These are phyloP conservation scores for Meiosimyza decipiens DNA, from an alignment of 2,888 invertebrate species.

Conservation along the genomic window DNA sequence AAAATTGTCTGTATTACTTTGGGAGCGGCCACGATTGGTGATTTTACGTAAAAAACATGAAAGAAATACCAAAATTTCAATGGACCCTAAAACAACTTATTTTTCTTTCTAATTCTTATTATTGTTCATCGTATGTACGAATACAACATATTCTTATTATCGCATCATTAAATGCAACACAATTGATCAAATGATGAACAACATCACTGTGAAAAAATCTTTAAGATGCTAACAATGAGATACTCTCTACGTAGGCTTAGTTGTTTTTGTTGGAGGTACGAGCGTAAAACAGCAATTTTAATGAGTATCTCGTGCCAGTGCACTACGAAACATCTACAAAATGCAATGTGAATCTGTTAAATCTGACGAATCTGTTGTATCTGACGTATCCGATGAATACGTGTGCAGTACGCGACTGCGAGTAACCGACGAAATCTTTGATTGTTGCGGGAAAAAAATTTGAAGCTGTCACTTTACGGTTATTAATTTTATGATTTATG, in stretches of 20 bases:
- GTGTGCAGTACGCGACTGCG: slow-evolving; percentile 3
- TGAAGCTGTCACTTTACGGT: slow-evolving; percentile 64
- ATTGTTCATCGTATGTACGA: background rate
- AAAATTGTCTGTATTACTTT: too few species aligned
- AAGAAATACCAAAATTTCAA: slow-evolving; percentile 35
- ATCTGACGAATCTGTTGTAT: slow-evolving; percentile 8
- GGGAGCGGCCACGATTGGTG: slow-evolving; percentile 32
- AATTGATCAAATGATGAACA: background rate
- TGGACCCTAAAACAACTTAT: slow-evolving; percentile 24
- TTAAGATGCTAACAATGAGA: background rate
- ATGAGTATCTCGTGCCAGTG: slow-evolving; percentile 26
- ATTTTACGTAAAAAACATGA: slow-evolving; percentile 28
- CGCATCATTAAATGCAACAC: background rate
- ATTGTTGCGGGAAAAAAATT: slow-evolving; percentile 46
- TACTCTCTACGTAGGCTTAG: too few species aligned
- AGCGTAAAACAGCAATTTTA: background rate
- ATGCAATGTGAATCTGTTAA: background rate
- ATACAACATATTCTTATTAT: background rate
- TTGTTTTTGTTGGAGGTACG: background rate
- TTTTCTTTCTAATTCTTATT: background rate
- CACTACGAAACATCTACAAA: background rate
- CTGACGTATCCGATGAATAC: background rate
- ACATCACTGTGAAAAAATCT: slow-evolving; percentile 5
- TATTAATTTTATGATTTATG: slow-evolving; percentile 67
- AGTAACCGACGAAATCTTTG: slow-evolving; percentile 21